Percentiles rank a stretch among this genome's conserved stretches.
Evolutionary conservation across 2,113 vertebrate genomes (phyloP).

Genomic region (Oryzias javanicus): DNA sequence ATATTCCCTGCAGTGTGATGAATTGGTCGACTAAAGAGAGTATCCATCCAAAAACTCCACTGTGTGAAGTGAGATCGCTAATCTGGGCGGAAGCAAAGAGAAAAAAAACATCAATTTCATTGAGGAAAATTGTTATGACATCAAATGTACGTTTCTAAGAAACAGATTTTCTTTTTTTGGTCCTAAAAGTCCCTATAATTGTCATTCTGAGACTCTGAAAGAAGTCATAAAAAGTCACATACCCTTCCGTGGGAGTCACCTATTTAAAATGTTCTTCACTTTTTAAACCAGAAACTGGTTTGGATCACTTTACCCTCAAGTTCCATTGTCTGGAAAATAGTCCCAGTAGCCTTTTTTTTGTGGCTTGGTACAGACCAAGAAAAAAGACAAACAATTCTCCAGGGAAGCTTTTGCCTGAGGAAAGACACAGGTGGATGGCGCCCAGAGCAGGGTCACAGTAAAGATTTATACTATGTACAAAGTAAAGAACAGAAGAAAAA

Average conservation of each 20-base stretch:
- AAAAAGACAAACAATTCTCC: conserved; percentile 63
- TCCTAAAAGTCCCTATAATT: conserved; percentile 5
- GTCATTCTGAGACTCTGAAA: neutral
- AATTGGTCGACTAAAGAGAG: conserved; percentile 82
- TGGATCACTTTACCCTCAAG: conserved; percentile 32
- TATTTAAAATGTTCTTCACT: neutral
- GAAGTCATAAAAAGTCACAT: neutral
- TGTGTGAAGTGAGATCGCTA: conserved; percentile 71
- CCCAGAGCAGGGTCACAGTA: conserved; percentile 88
- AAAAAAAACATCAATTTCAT: conserved; percentile 33
- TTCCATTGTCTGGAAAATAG: conserved; percentile 61
- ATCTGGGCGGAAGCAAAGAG: conserved; percentile 62
- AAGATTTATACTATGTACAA: conserved; percentile 95
- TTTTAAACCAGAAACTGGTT: conserved; percentile 6
- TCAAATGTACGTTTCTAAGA: conserved; percentile 18
- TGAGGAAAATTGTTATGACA: conserved; percentile 23
- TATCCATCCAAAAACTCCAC: conserved; percentile 78
- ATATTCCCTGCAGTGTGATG: conserved; percentile 82
- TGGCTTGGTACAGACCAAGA: conserved; percentile 25
- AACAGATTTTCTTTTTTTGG: neutral
- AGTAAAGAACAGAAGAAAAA: conserved; percentile 94
- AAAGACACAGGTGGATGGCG: conserved; percentile 93
- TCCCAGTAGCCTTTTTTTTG: conserved; percentile 52
- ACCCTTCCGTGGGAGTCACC: neutral
- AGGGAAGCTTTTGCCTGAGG: conserved; percentile 84